Base-by-base conservation (phyloP, 2,113 vertebrate genomes). In the Dicerorhinus sumatrensis region DNA sequence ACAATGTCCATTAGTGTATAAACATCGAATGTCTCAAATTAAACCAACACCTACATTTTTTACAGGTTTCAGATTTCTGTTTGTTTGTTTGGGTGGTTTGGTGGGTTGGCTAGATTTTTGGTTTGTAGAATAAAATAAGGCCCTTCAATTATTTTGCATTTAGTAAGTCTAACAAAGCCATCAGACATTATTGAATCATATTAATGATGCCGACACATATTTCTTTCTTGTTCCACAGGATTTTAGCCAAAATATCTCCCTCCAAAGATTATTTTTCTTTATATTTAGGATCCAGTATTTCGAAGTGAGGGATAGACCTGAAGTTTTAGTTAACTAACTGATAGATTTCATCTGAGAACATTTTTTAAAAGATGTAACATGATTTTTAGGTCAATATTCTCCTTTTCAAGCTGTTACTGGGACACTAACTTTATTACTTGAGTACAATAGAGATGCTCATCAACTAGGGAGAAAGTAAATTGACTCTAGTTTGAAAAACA, bases 181-280 rank as follows among this genome's bases (percentile, higher is more conserved):
- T 14, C 4, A 12, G 79, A 36, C 3, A 70, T 25, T 39, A 67
- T 0, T 54, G 76, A 67, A 70, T 23, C 10, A 20, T 21, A 6
- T 85, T 81, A 72, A 82, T 51, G 33, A 62, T 48, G 5, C 31
- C 88, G 65, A 91, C 8, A 77, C 2, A 51, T 29, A 20, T 33
- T 93, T 94, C 62, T 75, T 63, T 51, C 67, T 42, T 46, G 13
- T 14, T 73, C 12, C 20, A 42, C 3, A 72, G 39, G 77, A 39
- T 80, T 93, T 89, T n/a, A 69, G 80, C 48, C 77, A 70, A 97
- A 93, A 20, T 56, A 33, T 10, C 18, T 79, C 23, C 14, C 33
- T 80, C 11, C 39, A 81, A 79, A 73, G n/a, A 73, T 70, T 51
- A 48, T 33, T 65, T 81, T 75, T 97, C 72, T 94, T 85, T 73